Evolutionary conservation across 2,888 invertebrate species (phyloP).

Genomic region (Luffia ferchaultella): DNA sequence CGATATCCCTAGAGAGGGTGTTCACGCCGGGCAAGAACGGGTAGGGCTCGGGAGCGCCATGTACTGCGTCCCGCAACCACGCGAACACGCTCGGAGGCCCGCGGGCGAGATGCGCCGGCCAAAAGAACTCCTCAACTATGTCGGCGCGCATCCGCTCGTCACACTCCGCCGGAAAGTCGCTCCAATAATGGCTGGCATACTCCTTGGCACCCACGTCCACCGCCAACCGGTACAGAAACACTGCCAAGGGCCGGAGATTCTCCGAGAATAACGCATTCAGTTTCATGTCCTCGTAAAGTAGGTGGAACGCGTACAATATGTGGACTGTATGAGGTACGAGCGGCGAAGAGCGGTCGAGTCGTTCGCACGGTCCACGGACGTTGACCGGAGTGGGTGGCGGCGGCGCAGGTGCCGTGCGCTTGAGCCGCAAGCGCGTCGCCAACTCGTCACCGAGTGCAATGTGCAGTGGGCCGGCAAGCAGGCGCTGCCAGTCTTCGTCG

Average conservation of each 20-base stretch:
- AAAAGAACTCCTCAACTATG: constrained; percentile 59
- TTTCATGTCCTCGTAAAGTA: constrained; percentile 92
- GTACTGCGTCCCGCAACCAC: constrained; percentile 68
- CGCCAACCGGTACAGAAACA: constrained; percentile 78
- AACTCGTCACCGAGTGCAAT: constrained; percentile 48
- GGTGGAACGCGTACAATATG: constrained; percentile 82
- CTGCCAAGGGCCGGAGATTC: constrained; percentile 72
- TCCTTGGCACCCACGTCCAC: constrained; percentile 75
- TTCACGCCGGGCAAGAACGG: constrained; percentile 81
- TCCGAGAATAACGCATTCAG: constrained; percentile 75
- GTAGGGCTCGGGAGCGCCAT: constrained; percentile 70
- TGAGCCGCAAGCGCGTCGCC: constrained; percentile 45
- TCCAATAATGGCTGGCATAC: constrained; percentile 83
- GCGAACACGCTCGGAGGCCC: constrained; percentile 77
- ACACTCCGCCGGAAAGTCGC: constrained; percentile 80
- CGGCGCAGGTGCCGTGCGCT: constrained; percentile 9
- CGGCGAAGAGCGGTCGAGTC: constrained; percentile 21
- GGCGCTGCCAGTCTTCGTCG: constrained; percentile 83
- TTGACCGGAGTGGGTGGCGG: not conserved
- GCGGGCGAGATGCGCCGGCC: constrained; percentile 68
- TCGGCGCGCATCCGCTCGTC: constrained; percentile 67
- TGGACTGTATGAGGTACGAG: constrained; percentile 78
- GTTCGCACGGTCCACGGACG: not conserved
- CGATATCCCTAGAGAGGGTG: constrained; percentile 72
- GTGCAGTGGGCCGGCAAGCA: constrained; percentile 68